These are phyloP conservation scores for Ametastegia equiseti DNA, from an alignment of 2,888 invertebrate species.

Conservation along the genomic window DNA sequence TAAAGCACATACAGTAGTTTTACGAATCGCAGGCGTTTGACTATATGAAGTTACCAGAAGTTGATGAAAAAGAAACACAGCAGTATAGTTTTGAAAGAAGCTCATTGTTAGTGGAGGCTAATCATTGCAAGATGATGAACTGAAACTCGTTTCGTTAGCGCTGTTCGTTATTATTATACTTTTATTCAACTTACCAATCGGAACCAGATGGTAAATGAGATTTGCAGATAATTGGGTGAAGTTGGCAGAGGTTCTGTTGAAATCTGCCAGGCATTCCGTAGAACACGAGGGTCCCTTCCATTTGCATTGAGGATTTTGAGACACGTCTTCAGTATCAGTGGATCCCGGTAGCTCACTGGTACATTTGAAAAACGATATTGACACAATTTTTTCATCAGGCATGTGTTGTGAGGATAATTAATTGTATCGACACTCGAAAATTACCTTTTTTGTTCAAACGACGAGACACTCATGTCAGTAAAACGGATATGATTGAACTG, in stretches of 20 bases:
- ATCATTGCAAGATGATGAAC: not conserved
- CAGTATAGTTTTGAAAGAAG: not conserved
- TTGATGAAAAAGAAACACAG: not conserved
- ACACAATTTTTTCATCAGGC: not conserved
- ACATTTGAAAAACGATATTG: not conserved
- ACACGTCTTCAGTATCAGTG: not conserved
- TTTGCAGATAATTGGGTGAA: not conserved
- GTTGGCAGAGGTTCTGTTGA: not conserved
- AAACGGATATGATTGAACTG: not conserved
- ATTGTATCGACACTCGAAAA: too few species aligned
- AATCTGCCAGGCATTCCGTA: not conserved
- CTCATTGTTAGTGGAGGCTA: not conserved
- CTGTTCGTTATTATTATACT: not conserved
- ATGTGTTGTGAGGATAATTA: too few species aligned
- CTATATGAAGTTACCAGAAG: not conserved
- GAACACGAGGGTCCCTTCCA: slow-evolving; percentile 36
- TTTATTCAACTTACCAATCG: slow-evolving; percentile 11
- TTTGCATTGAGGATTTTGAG: not conserved
- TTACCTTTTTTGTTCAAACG: too few species aligned
- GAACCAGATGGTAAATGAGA: not conserved
- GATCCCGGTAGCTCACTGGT: not conserved
- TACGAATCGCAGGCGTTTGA: not conserved
- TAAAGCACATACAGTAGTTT: not conserved
- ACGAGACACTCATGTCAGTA: too few species aligned
- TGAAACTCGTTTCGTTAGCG: not conserved